These are phyloP conservation scores for Speoplatyrhinus poulsoni DNA, from an alignment of 2,113 vertebrate species.

Conservation along the genomic window DNA sequence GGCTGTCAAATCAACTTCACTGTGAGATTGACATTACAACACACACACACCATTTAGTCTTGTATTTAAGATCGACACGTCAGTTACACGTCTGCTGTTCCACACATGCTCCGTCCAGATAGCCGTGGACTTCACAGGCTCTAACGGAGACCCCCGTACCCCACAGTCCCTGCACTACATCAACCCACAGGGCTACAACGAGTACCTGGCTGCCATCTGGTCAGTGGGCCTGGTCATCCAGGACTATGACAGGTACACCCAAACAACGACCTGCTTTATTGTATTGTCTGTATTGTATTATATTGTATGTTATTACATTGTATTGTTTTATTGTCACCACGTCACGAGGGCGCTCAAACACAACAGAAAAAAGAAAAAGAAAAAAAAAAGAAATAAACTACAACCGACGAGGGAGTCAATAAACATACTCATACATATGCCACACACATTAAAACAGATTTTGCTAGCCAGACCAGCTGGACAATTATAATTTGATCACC, in stretches of 20 bases:
- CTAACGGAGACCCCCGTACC: slow-evolving; percentile 86
- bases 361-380: no score
- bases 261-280: background rate
- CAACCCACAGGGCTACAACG: slow-evolving; percentile 87
- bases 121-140: slow-evolving; percentile 92
- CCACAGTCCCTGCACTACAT: slow-evolving; percentile 90
- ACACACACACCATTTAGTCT: background rate
- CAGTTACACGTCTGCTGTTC: background rate
- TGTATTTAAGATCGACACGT: background rate
- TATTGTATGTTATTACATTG: no score
- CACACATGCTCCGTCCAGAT: slow-evolving; percentile 74
- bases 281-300: no score
- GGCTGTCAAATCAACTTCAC: slow-evolving; percentile 94
- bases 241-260: slow-evolving; percentile 87
- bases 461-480: no score
- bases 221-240: slow-evolving; percentile 90
- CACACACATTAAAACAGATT: no score
- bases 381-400: no score
- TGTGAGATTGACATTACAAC: slow-evolving; percentile 74
- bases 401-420: no score
- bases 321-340: no score
- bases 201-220: slow-evolving; percentile 91
- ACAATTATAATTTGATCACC: no score
- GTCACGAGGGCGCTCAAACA: no score
- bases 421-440: no score